Evolutionary conservation across 2,113 vertebrate genomes (phyloP).

Genomic region (Silurus glanis): DNA sequence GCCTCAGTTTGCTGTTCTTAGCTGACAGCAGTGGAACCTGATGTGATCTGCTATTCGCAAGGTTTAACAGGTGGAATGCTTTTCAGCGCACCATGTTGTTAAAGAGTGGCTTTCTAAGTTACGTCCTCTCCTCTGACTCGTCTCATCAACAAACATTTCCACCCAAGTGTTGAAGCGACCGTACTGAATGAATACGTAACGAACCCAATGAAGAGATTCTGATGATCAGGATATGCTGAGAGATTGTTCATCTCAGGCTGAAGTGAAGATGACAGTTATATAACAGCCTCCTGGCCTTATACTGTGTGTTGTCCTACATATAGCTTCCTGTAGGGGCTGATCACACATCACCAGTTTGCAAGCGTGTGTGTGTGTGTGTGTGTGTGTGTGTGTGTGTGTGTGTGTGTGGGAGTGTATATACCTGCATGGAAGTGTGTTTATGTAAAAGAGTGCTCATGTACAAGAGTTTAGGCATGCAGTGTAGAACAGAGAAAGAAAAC

Average conservation of each 20-base stretch:
- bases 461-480: neutral
- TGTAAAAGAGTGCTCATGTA: neutral
- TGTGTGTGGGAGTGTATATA: neutral
- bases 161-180: too few relatives aligned
- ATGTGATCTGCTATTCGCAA: neutral
- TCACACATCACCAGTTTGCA: neutral
- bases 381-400: neutral
- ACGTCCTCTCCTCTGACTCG: neutral
- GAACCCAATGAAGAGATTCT: neutral
- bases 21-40: neutral
- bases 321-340: constrained; percentile 4
- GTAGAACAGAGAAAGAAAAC: neutral
- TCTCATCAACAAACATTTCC: neutral
- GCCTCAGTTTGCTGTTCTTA: neutral
- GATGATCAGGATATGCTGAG: neutral
- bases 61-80: neutral
- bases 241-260: neutral
- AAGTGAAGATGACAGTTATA: neutral
- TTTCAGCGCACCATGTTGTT: neutral
- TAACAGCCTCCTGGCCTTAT: constrained; percentile 1
- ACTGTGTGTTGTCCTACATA: constrained; percentile 18
- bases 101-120: neutral
- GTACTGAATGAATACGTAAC: too few relatives aligned
- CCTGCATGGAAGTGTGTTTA: neutral
- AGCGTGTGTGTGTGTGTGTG: neutral